These are phyloP conservation scores for Megalurothrips usitatus DNA, from an alignment of 2,888 invertebrate genomes.

Conservation along the genomic window DNA sequence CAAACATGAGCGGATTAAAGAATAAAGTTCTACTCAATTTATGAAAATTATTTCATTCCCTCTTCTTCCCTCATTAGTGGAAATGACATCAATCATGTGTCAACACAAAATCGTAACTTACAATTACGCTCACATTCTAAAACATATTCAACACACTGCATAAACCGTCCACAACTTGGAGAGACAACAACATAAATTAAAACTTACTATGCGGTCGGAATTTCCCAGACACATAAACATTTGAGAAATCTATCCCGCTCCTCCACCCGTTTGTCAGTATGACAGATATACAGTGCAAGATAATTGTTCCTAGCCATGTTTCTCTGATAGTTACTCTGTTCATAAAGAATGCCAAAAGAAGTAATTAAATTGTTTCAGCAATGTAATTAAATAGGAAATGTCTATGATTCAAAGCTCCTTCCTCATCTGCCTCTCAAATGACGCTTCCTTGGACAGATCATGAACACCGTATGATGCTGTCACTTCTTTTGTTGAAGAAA, in stretches of 20 bases:
- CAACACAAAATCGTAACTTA: too few relatives aligned
- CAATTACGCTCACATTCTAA: not conserved
- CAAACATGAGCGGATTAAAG: too few relatives aligned
- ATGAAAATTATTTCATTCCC: too few relatives aligned
- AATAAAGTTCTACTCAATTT: too few relatives aligned
- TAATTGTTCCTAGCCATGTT: not conserved
- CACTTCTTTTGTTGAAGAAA: not conserved
- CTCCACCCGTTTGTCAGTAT: not conserved
- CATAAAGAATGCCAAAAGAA: not conserved
- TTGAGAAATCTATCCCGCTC: not conserved
- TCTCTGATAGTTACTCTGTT: not conserved
- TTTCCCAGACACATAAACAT: not conserved
- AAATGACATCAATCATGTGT: not conserved
- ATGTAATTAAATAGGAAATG: not conserved
- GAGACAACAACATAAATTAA: not conserved
- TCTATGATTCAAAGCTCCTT: too few relatives aligned
- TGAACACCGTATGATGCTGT: not conserved
- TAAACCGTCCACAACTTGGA: not conserved
- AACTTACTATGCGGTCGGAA: too few relatives aligned
- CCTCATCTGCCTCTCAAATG: not conserved
- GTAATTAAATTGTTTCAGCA: not conserved
- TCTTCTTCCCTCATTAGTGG: not conserved
- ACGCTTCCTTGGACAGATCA: not conserved
- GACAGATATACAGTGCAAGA: not conserved
- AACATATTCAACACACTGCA: not conserved